phyloP scores from a whole-genome alignment of 2,888 invertebrate species.

The Orgyia antiqua region DNA sequence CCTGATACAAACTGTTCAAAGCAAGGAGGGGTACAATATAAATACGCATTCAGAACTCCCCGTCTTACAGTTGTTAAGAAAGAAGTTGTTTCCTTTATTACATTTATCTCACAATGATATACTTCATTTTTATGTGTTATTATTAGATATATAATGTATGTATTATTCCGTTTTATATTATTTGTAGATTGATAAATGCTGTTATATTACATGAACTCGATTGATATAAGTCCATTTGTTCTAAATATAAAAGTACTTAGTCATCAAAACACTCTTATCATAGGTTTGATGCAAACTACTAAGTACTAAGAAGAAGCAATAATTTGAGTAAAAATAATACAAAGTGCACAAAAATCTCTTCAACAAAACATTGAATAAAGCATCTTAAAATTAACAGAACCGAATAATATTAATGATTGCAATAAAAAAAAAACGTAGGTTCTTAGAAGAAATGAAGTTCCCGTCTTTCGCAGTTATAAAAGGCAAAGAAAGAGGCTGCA shows the following conservation, averaged over 20 bases:
- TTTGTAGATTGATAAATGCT: no score
- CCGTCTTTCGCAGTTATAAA: constrained; percentile 68
- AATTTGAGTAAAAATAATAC: no score
- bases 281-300: no score
- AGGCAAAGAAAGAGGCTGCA: constrained; percentile 64
- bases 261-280: no score
- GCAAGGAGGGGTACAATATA: constrained; percentile 23
- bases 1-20: constrained; percentile 28
- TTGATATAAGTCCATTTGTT: no score
- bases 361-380: no score
- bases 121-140: constrained; percentile 22
- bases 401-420: constrained; percentile 56
- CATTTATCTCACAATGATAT: constrained; percentile 20
- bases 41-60: constrained; percentile 25
- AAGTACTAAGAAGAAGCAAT: no score
- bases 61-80: constrained; percentile 24
- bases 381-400: constrained; percentile 31
- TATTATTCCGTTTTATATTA: no score
- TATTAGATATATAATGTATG: no score
- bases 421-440: constrained; percentile 37
- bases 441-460: constrained; percentile 65
- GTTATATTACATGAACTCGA: no score
- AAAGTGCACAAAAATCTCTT: no score
- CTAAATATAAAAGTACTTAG: no score
- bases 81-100: constrained; percentile 26